Evolutionary conservation across 2,113 vertebrate genomes (phyloP), one percentile per base, ranked within the genome.

Genomic region (Parus major): DNA sequence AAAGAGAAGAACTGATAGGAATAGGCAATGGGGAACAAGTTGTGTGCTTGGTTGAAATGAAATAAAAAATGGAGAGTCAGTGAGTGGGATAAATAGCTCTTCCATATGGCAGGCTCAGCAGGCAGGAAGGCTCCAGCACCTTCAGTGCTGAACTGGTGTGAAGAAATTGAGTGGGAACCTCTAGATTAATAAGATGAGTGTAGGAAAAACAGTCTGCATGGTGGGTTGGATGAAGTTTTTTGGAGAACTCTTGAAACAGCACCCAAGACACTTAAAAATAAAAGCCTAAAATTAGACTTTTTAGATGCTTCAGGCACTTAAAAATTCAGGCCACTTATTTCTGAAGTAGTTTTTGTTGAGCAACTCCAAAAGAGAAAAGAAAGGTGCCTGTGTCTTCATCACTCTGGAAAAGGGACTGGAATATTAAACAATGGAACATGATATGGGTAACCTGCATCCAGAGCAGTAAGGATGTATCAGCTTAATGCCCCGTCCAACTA

Each of bases 31-130:
- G 47, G 20, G 60, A 93, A 46, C 35, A 93, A 86, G 41, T 41
- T 90, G 11, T 44, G 18, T 83, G 72, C 56, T 92, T 0, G 0
- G 28, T 66, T 90, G 60, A 92, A 91, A 78, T 60, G 10, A 87
- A 91, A 91, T 23, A 77, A 77, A 81, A 92, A 90, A 78, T 78
- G 17, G 16, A 88, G 71, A 93, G 61, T 63, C 36, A 25, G 47
- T 86, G 92, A 93, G 71, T 39, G 47, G 52, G 79, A 88, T 86
- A 91, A 89, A 53, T 70, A 93, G 60, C 22, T 88, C 85, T 84
- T 95, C 95, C 94, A 94, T 94, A 94, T 97, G 96, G 93, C 87
- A 96, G 92, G 90, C 87, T 93, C 70, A 94, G 90, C 75, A 95
- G 94, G 82, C 87, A 88, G 76, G 76, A 97, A 72, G 84, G 82